Conservation (phyloP, 2,888 invertebrate genomes). For the Scaeva pyrastri region DNA sequence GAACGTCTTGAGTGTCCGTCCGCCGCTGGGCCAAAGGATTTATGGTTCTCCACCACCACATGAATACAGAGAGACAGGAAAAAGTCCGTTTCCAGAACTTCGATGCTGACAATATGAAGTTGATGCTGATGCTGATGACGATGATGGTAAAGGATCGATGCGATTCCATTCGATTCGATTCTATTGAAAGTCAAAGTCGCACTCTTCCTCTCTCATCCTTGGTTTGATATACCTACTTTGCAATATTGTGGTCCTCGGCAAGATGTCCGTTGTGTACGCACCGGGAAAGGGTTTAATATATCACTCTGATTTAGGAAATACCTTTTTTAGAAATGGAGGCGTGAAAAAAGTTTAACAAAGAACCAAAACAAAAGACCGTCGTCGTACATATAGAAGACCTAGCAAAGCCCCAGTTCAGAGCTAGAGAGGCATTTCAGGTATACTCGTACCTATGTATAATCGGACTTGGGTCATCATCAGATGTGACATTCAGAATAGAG, state of each 20-base stretch:
- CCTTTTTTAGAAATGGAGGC: conserved; percentile 51
- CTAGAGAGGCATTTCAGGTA: neutral
- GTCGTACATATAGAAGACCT: neutral
- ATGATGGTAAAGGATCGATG: conserved; percentile 61
- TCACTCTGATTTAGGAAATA: conserved; percentile 74
- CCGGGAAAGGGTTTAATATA: conserved; percentile 60
- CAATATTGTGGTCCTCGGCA: conserved; percentile 46
- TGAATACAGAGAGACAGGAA: neutral
- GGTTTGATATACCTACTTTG: neutral
- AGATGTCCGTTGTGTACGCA: conserved; percentile 53
- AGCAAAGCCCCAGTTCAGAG: neutral
- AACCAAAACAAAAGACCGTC: conserved; percentile 23
- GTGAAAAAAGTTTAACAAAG: conserved; percentile 71
- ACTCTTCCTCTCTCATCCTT: conserved; percentile 4
- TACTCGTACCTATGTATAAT: conserved; percentile 11
- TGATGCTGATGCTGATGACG: conserved; percentile 45
- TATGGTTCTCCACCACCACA: conserved; percentile 60
- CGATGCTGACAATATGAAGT: conserved; percentile 66
- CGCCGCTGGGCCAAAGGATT: conserved; percentile 71
- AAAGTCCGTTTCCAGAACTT: conserved; percentile 31
- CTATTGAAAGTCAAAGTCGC: conserved; percentile 60
- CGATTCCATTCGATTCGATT: too few relatives aligned
- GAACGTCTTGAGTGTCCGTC: conserved; percentile 69
- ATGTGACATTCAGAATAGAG: conserved; percentile 61
- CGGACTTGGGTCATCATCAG: conserved; percentile 48